These are phyloP conservation scores for Catalaphyllia jardinei DNA, from an alignment of 64 coral and sea anemone species.

Conservation along the genomic window DNA sequence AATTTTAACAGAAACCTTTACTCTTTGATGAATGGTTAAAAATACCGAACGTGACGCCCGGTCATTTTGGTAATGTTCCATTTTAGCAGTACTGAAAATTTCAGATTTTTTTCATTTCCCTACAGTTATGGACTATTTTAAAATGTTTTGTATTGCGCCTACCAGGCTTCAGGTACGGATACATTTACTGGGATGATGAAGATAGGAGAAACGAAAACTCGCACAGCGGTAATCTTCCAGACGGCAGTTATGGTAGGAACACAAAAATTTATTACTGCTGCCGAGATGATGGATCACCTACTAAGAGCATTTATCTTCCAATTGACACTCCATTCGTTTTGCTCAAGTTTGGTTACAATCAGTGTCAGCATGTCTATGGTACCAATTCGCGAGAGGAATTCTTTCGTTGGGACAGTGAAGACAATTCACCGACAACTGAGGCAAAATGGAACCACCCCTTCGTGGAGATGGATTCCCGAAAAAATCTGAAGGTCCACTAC, in stretches of 20 bases:
- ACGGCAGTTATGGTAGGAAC: conserved; percentile 53
- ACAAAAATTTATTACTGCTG: conserved; percentile 65
- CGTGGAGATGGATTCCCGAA: no score
- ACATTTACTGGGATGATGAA: conserved; percentile 72
- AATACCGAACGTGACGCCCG: no score
- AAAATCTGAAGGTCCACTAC: no score
- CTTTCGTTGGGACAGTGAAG: not conserved
- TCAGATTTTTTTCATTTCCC: no score
- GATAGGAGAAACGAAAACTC: conserved; percentile 13
- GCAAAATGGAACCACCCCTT: no score
- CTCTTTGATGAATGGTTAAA: no score
- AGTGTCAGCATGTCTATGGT: not conserved
- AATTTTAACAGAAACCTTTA: no score
- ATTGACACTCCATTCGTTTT: conserved; percentile 1
- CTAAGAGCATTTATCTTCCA: not conserved
- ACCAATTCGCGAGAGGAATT: not conserved
- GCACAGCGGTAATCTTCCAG: conserved; percentile 9
- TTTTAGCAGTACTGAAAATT: no score
- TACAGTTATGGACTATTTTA: no score
- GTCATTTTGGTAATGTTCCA: no score
- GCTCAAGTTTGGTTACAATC: not conserved
- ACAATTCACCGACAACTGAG: no score
- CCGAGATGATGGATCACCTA: not conserved
- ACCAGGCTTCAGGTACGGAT: not conserved
- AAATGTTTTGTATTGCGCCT: no score